Percentiles rank a stretch among this genome's conserved stretches.
Conservation (phyloP, 2,888 invertebrate species). For the Macrosiphum euphorbiae region DNA sequence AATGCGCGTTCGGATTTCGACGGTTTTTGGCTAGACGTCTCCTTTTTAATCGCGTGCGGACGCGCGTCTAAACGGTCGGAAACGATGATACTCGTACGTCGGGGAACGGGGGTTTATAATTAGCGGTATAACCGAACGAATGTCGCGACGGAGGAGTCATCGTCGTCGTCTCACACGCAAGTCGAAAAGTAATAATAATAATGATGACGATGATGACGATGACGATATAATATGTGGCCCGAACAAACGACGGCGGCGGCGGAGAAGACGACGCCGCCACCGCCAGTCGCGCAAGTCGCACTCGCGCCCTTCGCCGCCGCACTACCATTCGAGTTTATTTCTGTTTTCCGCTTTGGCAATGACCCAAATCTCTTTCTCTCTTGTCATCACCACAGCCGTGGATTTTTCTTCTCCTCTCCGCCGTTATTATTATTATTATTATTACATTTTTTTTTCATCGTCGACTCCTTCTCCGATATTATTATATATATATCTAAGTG, state of each 20-base stretch:
- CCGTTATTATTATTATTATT: slow-evolving; percentile 50
- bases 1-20: background rate
- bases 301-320: background rate
- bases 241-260: background rate
- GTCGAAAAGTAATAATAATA: background rate
- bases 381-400: slow-evolving; percentile 26
- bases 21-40: slow-evolving; percentile 36
- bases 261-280: slow-evolving; percentile 4
- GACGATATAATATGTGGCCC: background rate
- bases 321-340: slow-evolving; percentile 53
- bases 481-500: background rate
- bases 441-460: background rate
- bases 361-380: slow-evolving; percentile 31
- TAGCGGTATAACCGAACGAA: slow-evolving; percentile 54
- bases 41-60: background rate
- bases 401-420: slow-evolving; percentile 2
- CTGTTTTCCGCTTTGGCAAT: slow-evolving; percentile 59
- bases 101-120: slow-evolving; percentile 48
- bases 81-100: slow-evolving; percentile 21
- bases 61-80: slow-evolving; percentile 35
- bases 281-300: background rate
- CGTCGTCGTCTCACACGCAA: background rate
- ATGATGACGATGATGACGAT: slow-evolving; percentile 21
- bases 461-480: background rate
- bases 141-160: background rate